These are phyloP conservation scores for Spongilla lacustris DNA, from an alignment of 37 sponge, comb jelly and placozoan species.

Conservation along the genomic window DNA sequence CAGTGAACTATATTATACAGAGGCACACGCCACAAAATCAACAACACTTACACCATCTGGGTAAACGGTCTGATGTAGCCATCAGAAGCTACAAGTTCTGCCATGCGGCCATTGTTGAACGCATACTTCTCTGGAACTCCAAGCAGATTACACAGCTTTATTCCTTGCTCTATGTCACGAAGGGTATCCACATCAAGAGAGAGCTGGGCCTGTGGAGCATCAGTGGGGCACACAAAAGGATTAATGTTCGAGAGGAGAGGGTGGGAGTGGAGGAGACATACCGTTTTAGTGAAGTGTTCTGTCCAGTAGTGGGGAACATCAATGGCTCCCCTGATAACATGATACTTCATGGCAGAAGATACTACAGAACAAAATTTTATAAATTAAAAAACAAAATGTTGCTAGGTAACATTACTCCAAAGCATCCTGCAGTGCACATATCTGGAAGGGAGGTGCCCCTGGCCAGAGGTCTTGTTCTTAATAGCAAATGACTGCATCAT, in stretches of 20 bases:
- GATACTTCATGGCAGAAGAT: background rate
- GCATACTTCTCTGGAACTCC: background rate
- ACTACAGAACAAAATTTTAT: background rate
- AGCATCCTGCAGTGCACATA: constrained; percentile 53
- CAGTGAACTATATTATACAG: background rate
- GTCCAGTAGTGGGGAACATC: background rate
- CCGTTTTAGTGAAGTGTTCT: background rate
- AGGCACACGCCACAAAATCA: background rate
- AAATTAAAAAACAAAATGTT: background rate
- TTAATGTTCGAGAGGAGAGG: background rate
- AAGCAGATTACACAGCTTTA: background rate
- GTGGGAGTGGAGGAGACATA: constrained; percentile 3
- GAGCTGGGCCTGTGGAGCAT: background rate
- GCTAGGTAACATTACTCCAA: constrained; percentile 43
- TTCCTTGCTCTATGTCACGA: background rate
- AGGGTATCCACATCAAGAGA: background rate
- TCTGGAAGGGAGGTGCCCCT: background rate
- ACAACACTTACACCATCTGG: constrained; percentile 40
- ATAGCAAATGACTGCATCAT: constrained; percentile 23
- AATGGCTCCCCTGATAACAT: background rate
- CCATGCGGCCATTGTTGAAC: background rate
- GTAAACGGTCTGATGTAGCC: constrained; percentile 37
- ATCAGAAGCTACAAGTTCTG: constrained; percentile 22
- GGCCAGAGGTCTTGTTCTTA: background rate
- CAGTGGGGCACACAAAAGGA: background rate